These are phyloP conservation scores for Acanthochromis polyacanthus DNA, from an alignment of 2,113 vertebrate species.

Conservation along the genomic window DNA sequence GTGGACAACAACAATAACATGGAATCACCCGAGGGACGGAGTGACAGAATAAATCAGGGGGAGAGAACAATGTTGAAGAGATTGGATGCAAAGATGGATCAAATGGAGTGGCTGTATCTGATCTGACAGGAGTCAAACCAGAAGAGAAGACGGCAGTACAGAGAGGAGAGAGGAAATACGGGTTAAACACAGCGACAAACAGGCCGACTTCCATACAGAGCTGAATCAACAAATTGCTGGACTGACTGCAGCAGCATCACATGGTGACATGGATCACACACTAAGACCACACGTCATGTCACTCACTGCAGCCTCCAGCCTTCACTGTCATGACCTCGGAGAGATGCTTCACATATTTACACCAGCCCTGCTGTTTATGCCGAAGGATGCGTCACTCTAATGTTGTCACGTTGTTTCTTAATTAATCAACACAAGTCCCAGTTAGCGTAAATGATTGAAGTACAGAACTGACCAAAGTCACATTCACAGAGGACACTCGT, in stretches of 20 bases:
- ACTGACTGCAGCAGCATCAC: conserved; percentile 52
- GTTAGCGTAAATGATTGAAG: neutral
- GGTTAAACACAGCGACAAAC: conserved; percentile 1
- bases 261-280: conserved; percentile 3
- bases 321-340: conserved; percentile 31
- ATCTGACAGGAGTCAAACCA: conserved; percentile 32
- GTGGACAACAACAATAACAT: conserved; percentile 53
- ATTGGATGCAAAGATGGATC: conserved; percentile 22
- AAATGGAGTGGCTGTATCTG: conserved; percentile 18
- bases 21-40: conserved; percentile 10
- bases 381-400: conserved; percentile 11
- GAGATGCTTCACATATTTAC: conserved; percentile 19
- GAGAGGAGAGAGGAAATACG: neutral
- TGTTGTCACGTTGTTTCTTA: conserved; percentile 36
- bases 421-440: conserved; percentile 9
- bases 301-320: conserved; percentile 46
- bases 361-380: conserved; percentile 38
- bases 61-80: conserved; percentile 32
- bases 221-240: conserved; percentile 42
- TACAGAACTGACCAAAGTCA: conserved; percentile 9
- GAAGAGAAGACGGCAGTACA: neutral
- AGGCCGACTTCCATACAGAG: neutral
- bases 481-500: neutral
- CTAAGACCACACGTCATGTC: conserved; percentile 5
- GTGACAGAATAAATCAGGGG: conserved; percentile 53